These are phyloP conservation scores for Sebastes matsubarae DNA, from an alignment of 2,797 vertebrate genomes.

Conservation along the genomic window DNA sequence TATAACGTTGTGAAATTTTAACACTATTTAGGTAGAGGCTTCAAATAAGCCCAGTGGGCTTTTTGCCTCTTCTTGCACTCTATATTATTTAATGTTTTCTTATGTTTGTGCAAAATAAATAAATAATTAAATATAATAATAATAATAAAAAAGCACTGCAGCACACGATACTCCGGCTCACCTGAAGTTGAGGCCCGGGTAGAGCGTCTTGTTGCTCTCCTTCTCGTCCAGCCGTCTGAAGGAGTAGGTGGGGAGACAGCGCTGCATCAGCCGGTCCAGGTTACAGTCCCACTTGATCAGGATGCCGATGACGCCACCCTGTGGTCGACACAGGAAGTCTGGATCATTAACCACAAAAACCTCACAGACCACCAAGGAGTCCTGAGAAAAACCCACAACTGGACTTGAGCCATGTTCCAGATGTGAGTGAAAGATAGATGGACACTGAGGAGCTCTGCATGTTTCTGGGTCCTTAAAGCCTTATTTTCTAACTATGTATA, in stretches of 20 bases:
- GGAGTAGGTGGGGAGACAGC: slow-evolving; percentile 84
- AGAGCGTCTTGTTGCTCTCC: slow-evolving; percentile 80
- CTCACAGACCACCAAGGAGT: background rate
- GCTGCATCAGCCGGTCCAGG: slow-evolving; percentile 79
- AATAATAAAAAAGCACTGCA: no score
- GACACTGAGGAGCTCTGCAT: no score
- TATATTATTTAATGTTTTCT: no score
- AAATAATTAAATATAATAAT: no score
- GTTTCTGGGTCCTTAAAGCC: background rate
- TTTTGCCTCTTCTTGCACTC: no score
- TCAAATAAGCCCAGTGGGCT: no score
- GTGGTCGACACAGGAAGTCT: slow-evolving; percentile 14
- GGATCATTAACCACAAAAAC: background rate
- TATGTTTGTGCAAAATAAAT: no score
- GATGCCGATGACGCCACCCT: slow-evolving; percentile 91
- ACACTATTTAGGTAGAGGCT: no score
- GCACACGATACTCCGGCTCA: slow-evolving; percentile 42
- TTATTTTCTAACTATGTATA: background rate
- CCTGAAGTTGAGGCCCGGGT: slow-evolving; percentile 90
- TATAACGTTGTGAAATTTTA: no score
- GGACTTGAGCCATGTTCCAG: background rate
- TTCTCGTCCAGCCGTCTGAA: slow-evolving; percentile 89
- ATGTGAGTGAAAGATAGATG: no score
- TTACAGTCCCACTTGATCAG: slow-evolving; percentile 92
- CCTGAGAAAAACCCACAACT: background rate